Conservation (phyloP, 1,140 invertebrate genomes). For the Tetramorium simillimum region DNA sequence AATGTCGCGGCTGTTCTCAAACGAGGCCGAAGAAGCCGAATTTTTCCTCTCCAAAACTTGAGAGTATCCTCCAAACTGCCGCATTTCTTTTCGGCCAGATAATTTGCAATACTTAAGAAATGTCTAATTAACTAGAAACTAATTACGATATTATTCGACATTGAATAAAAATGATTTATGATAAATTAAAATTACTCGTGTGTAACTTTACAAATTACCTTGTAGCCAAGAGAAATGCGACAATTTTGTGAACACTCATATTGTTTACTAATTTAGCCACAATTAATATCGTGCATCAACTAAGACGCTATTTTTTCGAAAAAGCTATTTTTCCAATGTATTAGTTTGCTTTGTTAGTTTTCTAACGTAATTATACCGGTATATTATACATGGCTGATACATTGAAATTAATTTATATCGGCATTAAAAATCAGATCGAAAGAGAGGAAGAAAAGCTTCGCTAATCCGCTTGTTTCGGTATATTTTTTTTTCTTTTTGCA, state of each 20-base stretch:
- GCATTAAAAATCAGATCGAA: not conserved
- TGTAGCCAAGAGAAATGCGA: slow-evolving; percentile 9
- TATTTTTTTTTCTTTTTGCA: slow-evolving; percentile 27
- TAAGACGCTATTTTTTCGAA: not conserved
- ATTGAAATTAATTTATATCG: slow-evolving; percentile 2
- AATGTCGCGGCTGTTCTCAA: slow-evolving; percentile 72
- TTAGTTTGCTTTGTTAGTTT: not conserved
- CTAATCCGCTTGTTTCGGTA: slow-evolving; percentile 43
- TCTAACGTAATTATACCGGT: not conserved
- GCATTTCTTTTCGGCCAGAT: not conserved
- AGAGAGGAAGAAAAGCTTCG: slow-evolving; percentile 54
- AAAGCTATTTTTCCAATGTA: not conserved
- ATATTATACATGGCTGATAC: not conserved
- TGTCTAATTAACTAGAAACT: not conserved
- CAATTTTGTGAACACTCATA: not conserved
- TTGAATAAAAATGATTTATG: not conserved
- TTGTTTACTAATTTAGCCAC: slow-evolving; percentile 25
- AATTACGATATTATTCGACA: not conserved
- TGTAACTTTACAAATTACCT: not conserved
- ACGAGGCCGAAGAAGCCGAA: slow-evolving; percentile 44
- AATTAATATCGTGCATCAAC: slow-evolving; percentile 10
- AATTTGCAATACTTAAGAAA: slow-evolving; percentile 1
- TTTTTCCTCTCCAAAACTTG: not conserved
- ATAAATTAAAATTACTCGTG: not conserved
- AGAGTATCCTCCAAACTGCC: not conserved